A percentile compares a stretch with the other conserved stretches of the same genome.
phyloP scores from a whole-genome alignment of 2,888 invertebrate species.

The Magallana nippona region DNA sequence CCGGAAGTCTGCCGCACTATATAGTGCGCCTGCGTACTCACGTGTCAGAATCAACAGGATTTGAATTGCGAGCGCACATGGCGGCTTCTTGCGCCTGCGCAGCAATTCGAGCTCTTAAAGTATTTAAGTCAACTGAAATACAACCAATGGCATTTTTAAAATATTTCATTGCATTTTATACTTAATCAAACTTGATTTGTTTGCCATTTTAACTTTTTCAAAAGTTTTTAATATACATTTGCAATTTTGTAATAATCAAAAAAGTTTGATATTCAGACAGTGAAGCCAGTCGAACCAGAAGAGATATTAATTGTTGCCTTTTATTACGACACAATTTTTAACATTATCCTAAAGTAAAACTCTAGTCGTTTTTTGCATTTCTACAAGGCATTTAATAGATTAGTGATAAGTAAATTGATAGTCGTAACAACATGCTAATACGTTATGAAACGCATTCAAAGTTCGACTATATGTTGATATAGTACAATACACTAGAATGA shows the following conservation, averaged over 20 bases:
- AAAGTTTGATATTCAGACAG: too few relatives aligned
- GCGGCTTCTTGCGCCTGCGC: slow-evolving; percentile 43
- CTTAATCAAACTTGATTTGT: not conserved
- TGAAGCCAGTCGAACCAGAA: not conserved
- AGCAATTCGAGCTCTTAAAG: slow-evolving; percentile 49
- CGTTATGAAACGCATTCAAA: slow-evolving; percentile 12
- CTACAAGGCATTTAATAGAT: slow-evolving; percentile 2
- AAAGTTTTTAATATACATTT: too few relatives aligned
- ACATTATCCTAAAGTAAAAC: too few relatives aligned
- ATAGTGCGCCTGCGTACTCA: slow-evolving; percentile 41
- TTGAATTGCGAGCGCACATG: slow-evolving; percentile 29
- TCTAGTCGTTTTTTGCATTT: not conserved
- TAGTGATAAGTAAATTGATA: slow-evolving; percentile 35
- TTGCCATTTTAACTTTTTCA: too few relatives aligned
- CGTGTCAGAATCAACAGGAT: not conserved
- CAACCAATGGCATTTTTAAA: slow-evolving; percentile 16
- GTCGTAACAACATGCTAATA: slow-evolving; percentile 6
- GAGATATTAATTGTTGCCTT: not conserved
- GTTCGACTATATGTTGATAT: slow-evolving; percentile 19
- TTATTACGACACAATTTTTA: not conserved
- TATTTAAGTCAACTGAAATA: slow-evolving; percentile 50
- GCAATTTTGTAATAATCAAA: too few relatives aligned
- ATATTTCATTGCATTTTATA: not conserved
- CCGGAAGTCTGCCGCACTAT: slow-evolving; percentile 30
- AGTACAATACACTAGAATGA: slow-evolving; percentile 12